These are phyloP conservation scores for Montipora cactus DNA, from an alignment of 64 coral and sea anemone genomes.

Conservation along the genomic window DNA sequence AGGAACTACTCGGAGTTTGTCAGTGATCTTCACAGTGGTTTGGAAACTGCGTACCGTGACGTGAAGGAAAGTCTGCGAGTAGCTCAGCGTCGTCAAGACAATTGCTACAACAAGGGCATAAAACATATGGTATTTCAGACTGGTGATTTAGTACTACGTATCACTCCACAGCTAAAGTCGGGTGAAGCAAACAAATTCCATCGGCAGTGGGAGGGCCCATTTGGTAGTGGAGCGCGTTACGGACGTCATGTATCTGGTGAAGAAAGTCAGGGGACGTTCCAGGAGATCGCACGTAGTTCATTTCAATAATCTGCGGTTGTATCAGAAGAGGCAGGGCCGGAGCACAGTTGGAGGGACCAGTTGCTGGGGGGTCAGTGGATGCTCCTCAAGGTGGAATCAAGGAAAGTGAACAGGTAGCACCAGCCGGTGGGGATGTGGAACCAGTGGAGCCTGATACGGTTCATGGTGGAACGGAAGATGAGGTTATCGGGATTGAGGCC, in stretches of 20 bases:
- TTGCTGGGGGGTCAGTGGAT: background rate
- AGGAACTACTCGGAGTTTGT: too few species aligned
- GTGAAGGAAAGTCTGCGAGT: too few species aligned
- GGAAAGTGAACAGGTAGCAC: background rate
- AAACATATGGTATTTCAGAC: slow-evolving; percentile 34
- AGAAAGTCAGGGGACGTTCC: slow-evolving; percentile 12
- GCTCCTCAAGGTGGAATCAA: background rate
- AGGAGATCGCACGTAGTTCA: slow-evolving; percentile 12
- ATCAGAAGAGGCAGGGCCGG: background rate
- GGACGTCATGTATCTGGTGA: slow-evolving; percentile 61
- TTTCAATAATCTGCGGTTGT: slow-evolving; percentile 50
- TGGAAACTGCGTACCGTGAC: too few species aligned
- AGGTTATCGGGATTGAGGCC: background rate
- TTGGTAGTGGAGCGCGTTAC: slow-evolving; percentile 45
- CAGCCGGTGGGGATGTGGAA: background rate
- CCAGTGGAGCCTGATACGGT: background rate
- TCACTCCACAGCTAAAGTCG: slow-evolving; percentile 24
- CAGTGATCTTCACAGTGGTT: too few species aligned
- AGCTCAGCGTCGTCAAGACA: too few species aligned
- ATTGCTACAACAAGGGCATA: slow-evolving; percentile 34
- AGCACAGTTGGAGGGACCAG: background rate
- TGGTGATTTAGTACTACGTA: slow-evolving; percentile 47
- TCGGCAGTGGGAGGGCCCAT: slow-evolving; percentile 33
- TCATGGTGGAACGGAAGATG: background rate
- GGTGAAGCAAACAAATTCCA: slow-evolving; percentile 55